These are phyloP conservation scores for Penelope pileata DNA, from an alignment of 2,113 vertebrate genomes.

Conservation along the genomic window DNA sequence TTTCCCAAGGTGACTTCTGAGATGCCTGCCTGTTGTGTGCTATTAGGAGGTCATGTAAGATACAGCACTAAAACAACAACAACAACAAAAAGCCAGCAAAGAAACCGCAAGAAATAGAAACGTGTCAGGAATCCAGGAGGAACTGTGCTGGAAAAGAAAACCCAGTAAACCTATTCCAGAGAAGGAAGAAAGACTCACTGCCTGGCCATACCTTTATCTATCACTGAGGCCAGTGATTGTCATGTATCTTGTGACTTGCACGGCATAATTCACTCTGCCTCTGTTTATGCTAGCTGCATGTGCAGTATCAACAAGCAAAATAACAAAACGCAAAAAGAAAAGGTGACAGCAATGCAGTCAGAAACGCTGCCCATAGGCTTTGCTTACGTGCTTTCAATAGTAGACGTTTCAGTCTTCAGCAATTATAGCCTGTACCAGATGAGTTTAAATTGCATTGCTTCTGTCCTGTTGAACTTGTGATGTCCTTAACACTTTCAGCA, in stretches of 20 bases:
- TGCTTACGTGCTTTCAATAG: background rate
- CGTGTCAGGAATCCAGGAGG: background rate
- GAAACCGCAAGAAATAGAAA: background rate
- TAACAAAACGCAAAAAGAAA: background rate
- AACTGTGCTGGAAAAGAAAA: background rate
- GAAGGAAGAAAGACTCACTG: background rate
- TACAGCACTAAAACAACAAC: background rate
- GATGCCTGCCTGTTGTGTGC: background rate
- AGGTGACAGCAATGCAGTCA: background rate
- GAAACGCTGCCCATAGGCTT: background rate
- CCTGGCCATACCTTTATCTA: background rate
- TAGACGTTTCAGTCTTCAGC: background rate
- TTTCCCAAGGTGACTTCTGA: background rate
- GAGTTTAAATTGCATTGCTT: background rate
- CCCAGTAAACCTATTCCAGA: background rate
- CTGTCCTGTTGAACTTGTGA: background rate
- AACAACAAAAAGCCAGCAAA: background rate
- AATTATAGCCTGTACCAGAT: background rate
- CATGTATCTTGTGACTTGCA: fast-evolving
- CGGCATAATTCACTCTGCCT: background rate
- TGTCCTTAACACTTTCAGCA: background rate
- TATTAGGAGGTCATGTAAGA: background rate
- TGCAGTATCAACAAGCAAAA: background rate
- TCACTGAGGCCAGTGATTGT: background rate
- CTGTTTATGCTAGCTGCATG: background rate